A percentile compares a stretch with the other conserved stretches of the same genome.
These are phyloP conservation scores for Characodon lateralis DNA, from an alignment of 2,797 vertebrate species.

Conservation along the genomic window DNA sequence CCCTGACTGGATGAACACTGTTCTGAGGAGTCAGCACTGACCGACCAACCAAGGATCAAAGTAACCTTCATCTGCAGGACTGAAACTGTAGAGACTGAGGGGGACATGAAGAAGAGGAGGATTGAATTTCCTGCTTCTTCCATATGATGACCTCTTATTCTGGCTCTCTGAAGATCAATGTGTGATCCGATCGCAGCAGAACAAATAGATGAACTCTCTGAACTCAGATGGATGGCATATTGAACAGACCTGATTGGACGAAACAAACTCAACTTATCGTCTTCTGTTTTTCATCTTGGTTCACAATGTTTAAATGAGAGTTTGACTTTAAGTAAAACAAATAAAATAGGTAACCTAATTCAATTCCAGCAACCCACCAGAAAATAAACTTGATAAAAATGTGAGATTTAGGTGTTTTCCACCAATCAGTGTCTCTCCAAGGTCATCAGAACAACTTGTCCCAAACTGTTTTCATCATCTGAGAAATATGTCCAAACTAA, in stretches of 20 bases:
- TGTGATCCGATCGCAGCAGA: background rate
- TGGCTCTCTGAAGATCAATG: background rate
- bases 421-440: too few species aligned
- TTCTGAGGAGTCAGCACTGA: background rate
- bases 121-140: background rate
- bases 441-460: too few species aligned
- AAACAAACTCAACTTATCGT: background rate
- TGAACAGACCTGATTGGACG: slow-evolving; percentile 5
- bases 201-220: background rate
- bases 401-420: too few species aligned
- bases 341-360: background rate
- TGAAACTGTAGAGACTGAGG: background rate
- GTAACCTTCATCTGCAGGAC: background rate
- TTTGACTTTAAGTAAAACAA: background rate
- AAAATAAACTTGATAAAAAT: too few species aligned
- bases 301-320: background rate
- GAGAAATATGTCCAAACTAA: too few species aligned
- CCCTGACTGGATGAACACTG: background rate
- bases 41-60: background rate
- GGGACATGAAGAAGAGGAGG: background rate
- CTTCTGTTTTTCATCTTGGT: background rate
- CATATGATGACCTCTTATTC: background rate
- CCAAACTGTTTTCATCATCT: too few species aligned
- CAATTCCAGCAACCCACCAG: background rate
- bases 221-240: background rate